Base-by-base conservation (phyloP, 2,113 vertebrate species). In the Oryzias celebensis region DNA sequence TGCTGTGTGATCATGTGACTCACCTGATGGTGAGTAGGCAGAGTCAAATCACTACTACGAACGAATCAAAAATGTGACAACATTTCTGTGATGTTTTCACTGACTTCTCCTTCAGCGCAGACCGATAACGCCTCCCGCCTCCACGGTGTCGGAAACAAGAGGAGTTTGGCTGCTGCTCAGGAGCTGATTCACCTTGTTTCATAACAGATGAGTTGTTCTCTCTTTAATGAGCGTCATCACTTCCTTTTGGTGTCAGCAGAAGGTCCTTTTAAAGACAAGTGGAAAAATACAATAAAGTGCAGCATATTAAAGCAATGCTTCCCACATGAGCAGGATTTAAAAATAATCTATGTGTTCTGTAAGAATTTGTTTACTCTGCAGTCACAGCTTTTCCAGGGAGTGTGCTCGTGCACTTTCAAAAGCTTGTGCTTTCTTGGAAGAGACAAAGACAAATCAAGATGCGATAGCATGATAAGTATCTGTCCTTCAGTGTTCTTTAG, bases 1-100 rank as follows among this genome's bases (percentile, higher is more conserved):
- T 63, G 78, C 84, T 75, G 82, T 77, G 67, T 82, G 86, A 84
- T 87, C 81, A 86, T 31, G 76, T 17, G 58, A 83, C 72, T 76
- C n/a, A 4, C 7, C 23, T 63, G 68, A 81, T 54, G 36, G 45
- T 77, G 1, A 41, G 49, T 72, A 85, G 77, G 36, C 7, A 49
- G 18, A 74, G 20, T 4, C 20, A 18, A 55, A 50, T 56, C 77
- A 83, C 85, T 81, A 83, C 85, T 81, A 86, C 85, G 82, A 85
- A 68, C 52, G 70, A 47, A 71, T 69, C 65, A 14, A 36, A 36
- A 36, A 12, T 36, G 36, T 12, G 36, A 36, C 36, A 36, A 12
- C 10, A 58, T 65, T 71, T 67, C 20, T 51, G 20, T 18, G 41
- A 1, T 84, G 73, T 87, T 86, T 83, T 77, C 47, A 55, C 36